These are phyloP conservation scores for Coregonus ussuriensis DNA, from an alignment of 2,797 vertebrate species.

Conservation along the genomic window DNA sequence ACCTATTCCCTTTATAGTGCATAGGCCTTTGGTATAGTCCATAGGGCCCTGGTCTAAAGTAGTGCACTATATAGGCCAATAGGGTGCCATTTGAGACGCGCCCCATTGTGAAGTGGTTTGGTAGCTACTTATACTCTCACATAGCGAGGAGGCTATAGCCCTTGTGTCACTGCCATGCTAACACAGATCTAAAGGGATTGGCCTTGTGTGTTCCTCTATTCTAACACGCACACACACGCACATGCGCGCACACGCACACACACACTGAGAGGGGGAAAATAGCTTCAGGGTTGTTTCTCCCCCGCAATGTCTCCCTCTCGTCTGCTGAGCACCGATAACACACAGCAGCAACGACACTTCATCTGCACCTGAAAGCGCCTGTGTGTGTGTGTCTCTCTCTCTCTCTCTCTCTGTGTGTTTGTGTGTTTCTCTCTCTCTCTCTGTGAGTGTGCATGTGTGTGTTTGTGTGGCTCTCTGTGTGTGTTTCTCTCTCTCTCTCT, in stretches of 20 bases:
- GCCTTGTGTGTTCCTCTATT: background rate
- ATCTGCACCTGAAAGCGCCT: constrained; percentile 63
- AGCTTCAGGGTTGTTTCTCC: constrained; percentile 21
- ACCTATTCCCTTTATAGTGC: too few species aligned
- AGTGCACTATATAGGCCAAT: too few species aligned
- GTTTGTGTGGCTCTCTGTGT: too few species aligned
- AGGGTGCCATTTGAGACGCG: background rate
- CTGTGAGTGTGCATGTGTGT: too few species aligned
- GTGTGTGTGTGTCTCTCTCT: too few species aligned
- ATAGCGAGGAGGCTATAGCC: background rate
- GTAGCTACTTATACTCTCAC: background rate
- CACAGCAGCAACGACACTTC: constrained; percentile 57
- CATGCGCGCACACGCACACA: background rate
- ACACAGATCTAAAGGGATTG: background rate
- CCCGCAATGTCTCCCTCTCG: constrained; percentile 62
- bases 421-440: too few species aligned
- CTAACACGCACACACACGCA: background rate
- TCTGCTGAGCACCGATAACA: constrained; percentile 65
- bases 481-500: too few species aligned
- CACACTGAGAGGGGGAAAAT: background rate
- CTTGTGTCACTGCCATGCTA: constrained; percentile 3
- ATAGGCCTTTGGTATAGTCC: too few species aligned
- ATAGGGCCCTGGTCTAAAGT: too few species aligned
- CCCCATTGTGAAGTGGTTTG: background rate
- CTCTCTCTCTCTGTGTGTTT: too few species aligned